Percentiles rank a stretch among this genome's conserved stretches.
phyloP scores from a whole-genome alignment of 2,113 vertebrate genomes.

The Coryphaenoides rupestris region DNA sequence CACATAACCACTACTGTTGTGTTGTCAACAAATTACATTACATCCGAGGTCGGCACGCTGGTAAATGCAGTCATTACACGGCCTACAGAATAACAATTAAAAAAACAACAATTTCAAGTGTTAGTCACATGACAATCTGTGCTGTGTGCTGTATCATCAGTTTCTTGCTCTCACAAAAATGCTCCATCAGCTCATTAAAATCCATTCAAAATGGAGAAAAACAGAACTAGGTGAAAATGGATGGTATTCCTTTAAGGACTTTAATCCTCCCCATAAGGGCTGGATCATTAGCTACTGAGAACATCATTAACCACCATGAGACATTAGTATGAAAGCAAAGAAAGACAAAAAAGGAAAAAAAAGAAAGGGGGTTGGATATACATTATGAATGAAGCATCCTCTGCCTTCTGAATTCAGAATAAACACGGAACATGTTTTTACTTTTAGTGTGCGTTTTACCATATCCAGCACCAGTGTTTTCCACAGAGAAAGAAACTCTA shows the following conservation, averaged over 20 bases:
- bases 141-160: constrained; percentile 53
- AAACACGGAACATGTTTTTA: constrained; percentile 25
- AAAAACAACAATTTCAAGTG: constrained; percentile 24
- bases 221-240: constrained; percentile 53
- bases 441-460: too few species aligned
- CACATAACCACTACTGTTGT: not conserved
- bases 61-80: constrained; percentile 26
- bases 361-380: constrained; percentile 26
- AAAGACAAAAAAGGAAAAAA: constrained; percentile 42
- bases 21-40: too few species aligned
- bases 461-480: too few species aligned
- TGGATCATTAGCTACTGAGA: constrained; percentile 61
- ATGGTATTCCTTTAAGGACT: constrained; percentile 58
- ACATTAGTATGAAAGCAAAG: constrained; percentile 35
- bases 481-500: not conserved
- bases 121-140: constrained; percentile 28
- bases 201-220: constrained; percentile 31
- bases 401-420: constrained; percentile 42
- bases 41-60: not conserved
- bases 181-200: constrained; percentile 59
- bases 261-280: constrained; percentile 62
- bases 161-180: constrained; percentile 41
- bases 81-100: constrained; percentile 28
- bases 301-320: constrained; percentile 57
- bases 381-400: constrained; percentile 49